Percentiles rank a stretch among this genome's conserved stretches.
phyloP scores from a whole-genome alignment of 2,888 invertebrate species.

The Stenotaenia linearis region DNA sequence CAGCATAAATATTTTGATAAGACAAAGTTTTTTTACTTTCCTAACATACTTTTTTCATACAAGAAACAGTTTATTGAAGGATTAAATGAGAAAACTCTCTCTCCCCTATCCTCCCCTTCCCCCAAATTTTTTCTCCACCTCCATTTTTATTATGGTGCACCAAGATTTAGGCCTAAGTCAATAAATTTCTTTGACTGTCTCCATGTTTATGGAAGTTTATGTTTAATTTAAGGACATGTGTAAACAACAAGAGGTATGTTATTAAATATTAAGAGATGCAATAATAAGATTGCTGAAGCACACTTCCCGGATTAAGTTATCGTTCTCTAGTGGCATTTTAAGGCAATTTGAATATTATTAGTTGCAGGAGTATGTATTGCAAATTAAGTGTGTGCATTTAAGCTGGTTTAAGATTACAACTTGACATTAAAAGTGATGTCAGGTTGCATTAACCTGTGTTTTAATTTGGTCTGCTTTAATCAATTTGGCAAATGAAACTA shows the following conservation, averaged over 20 bases:
- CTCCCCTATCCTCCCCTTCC: too few species aligned
- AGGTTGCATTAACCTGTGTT: not conserved
- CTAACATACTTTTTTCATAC: too few species aligned
- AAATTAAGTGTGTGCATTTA: not conserved
- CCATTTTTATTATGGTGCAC: too few species aligned
- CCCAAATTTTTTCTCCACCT: too few species aligned
- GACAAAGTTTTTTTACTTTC: too few species aligned
- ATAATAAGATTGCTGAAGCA: not conserved
- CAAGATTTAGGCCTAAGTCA: too few species aligned
- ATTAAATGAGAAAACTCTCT: too few species aligned
- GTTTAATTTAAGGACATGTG: not conserved
- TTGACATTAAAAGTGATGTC: not conserved
- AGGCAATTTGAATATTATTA: constrained; percentile 4
- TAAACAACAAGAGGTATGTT: too few species aligned
- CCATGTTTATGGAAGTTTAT: not conserved
- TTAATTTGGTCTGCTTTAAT: not conserved
- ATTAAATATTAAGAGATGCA: too few species aligned
- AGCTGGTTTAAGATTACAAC: not conserved
- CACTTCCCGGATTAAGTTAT: not conserved
- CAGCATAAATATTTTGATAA: not conserved
- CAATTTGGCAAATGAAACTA: not conserved
- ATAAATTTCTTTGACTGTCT: too few species aligned
- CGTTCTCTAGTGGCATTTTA: not conserved
- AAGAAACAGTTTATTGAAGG: too few species aligned
- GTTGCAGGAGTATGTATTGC: not conserved